These are phyloP conservation scores for Sicus ferrugineus DNA, from an alignment of 2,888 invertebrate genomes.

Conservation along the genomic window DNA sequence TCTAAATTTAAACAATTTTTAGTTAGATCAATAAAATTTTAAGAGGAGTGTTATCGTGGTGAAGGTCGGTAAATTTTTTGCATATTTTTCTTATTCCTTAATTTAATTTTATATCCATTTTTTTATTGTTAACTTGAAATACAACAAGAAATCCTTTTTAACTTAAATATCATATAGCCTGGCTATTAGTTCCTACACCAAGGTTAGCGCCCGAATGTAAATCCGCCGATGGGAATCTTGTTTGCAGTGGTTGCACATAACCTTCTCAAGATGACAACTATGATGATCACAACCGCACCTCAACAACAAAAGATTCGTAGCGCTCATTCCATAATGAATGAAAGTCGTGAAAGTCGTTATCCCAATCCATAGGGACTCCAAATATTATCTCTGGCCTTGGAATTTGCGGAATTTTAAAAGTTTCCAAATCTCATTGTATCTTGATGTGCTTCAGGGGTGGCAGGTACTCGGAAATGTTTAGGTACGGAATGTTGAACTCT, in stretches of 20 bases:
- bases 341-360: not conserved
- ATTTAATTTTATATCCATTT: not conserved
- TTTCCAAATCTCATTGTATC: not conserved
- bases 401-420: not conserved
- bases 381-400: not conserved
- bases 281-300: not conserved
- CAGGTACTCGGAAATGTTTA: not conserved
- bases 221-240: conserved; percentile 3
- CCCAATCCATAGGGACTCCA: not conserved
- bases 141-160: not conserved
- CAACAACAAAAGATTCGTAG: not conserved
- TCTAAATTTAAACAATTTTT: not conserved
- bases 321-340: not conserved
- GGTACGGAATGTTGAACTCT: not conserved
- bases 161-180: not conserved
- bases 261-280: conserved; percentile 4
- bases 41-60: not conserved
- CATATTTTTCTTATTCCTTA: not conserved
- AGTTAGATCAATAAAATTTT: not conserved
- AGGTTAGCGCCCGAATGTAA: conserved; percentile 13
- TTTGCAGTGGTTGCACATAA: not conserved
- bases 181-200: not conserved
- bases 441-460: not conserved
- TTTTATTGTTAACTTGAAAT: not conserved
- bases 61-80: not conserved